Conservation (phyloP, 35 echinoderm and acorn worm species). For the Apostichopus californicus region DNA sequence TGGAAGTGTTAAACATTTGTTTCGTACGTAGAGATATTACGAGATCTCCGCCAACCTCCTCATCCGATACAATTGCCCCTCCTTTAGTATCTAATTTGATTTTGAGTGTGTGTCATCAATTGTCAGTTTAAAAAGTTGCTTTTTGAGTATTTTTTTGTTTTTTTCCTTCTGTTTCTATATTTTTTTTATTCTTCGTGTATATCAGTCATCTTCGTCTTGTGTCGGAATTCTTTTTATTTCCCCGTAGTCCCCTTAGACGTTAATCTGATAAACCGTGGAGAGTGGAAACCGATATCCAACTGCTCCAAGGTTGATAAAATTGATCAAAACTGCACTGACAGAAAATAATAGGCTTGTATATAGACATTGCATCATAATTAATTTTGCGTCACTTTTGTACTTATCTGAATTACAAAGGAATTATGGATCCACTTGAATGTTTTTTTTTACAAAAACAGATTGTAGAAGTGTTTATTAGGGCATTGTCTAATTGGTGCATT, state of each 20-base stretch:
- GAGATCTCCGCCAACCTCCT: background rate
- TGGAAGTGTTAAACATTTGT: conserved; percentile 46
- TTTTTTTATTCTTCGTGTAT: background rate
- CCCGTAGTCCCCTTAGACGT: conserved; percentile 2
- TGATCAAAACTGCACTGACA: background rate
- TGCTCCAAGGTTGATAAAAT: background rate
- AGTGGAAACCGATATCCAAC: background rate
- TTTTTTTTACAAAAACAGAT: too few relatives aligned
- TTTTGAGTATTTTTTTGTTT: background rate
- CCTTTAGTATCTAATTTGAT: conserved; percentile 41
- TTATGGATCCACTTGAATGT: too few relatives aligned
- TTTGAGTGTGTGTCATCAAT: conserved; percentile 29
- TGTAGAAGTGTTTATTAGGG: too few relatives aligned
- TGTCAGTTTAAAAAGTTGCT: conserved; percentile 20
- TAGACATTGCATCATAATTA: conserved; percentile 14
- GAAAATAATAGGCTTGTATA: background rate
- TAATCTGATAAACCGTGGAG: conserved; percentile 4
- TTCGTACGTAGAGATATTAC: conserved; percentile 12
- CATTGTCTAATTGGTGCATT: too few relatives aligned
- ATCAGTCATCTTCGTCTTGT: conserved; percentile 1
- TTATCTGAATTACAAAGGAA: too few relatives aligned
- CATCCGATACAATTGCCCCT: conserved; percentile 21
- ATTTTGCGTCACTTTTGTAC: background rate
- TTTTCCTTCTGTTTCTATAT: background rate
- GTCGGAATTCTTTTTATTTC: background rate